Percentiles rank a stretch among this genome's conserved stretches.
phyloP scores from a whole-genome alignment of 2,888 invertebrate genomes.

The Chalcosyrphus nemorum region DNA sequence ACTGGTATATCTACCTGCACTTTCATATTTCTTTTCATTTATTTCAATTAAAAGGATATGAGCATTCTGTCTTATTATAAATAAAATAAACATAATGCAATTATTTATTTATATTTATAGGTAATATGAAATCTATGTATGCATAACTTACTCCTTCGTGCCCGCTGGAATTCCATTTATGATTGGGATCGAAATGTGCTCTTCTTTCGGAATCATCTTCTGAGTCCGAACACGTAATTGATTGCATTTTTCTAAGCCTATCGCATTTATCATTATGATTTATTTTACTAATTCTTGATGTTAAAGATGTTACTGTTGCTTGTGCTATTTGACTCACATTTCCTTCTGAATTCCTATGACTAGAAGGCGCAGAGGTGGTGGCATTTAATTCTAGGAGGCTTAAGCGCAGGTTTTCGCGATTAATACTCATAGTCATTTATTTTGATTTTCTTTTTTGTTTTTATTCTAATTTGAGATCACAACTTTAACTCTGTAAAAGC shows the following conservation, averaged over 20 bases:
- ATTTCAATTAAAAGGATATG: no score
- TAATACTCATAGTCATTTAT: conserved; percentile 77
- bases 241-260: conserved; percentile 81
- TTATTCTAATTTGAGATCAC: neutral
- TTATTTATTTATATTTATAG: no score
- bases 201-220: conserved; percentile 81
- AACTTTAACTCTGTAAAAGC: neutral
- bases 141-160: conserved; percentile 81
- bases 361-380: conserved; percentile 75
- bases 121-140: neutral
- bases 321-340: conserved; percentile 44
- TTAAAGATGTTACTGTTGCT: conserved; percentile 46
- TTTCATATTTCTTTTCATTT: no score
- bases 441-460: conserved; percentile 8
- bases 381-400: conserved; percentile 80
- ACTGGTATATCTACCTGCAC: no score
- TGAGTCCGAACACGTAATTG: conserved; percentile 81
- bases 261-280: conserved; percentile 81
- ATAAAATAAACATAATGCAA: neutral
- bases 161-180: conserved; percentile 79
- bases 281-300: conserved; percentile 75
- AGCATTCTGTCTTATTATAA: no score
- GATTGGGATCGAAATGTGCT: conserved; percentile 78
- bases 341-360: conserved; percentile 55
- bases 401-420: conserved; percentile 81